A percentile compares a stretch with the other conserved stretches of the same genome.
Evolutionary conservation across 2,888 invertebrate species (phyloP).

Genomic region (Alentia gelatinosa): DNA sequence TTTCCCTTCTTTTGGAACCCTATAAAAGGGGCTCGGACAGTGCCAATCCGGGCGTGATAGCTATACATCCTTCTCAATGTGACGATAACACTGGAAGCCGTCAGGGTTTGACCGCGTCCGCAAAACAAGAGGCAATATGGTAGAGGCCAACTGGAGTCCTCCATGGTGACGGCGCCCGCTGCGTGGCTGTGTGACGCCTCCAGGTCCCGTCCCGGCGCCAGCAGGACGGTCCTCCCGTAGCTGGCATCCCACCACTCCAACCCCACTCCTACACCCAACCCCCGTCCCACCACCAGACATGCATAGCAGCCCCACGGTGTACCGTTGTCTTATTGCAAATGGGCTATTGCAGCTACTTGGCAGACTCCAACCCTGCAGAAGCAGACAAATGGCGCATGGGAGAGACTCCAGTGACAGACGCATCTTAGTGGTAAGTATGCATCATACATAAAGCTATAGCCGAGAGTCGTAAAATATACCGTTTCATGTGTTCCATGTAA

Average conservation of each 20-base stretch:
- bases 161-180: conserved; percentile 13
- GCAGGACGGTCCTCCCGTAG: neutral
- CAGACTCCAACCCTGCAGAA: neutral
- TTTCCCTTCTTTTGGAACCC: neutral
- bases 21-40: neutral
- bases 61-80: neutral
- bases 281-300: neutral
- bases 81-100: neutral
- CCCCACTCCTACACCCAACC: neutral
- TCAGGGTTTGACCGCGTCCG: neutral
- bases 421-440: neutral
- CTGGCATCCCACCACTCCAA: neutral
- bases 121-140: neutral
- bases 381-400: too few species aligned
- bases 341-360: neutral
- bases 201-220: conserved; percentile 30
- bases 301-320: neutral
- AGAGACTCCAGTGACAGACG: too few species aligned
- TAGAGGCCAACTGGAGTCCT: neutral
- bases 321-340: neutral
- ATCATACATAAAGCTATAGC: neutral
- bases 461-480: too few species aligned
- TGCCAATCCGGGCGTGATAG: neutral
- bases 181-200: neutral
- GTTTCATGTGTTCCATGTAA: too few species aligned